phyloP scores from a whole-genome alignment of 2,113 vertebrate species.

The Lipotes vexillifer region DNA sequence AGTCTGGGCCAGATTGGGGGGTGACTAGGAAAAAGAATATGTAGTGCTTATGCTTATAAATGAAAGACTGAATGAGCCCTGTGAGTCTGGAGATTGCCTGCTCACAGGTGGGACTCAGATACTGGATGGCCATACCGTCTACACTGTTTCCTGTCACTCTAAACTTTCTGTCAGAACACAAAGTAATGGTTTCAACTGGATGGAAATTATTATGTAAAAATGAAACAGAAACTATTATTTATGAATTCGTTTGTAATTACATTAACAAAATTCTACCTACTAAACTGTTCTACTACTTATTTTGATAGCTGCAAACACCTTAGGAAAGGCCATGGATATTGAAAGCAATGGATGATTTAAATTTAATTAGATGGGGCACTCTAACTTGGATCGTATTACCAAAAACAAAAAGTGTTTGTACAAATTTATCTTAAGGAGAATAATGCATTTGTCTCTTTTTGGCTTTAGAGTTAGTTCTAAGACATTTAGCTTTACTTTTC shows the following conservation, averaged over 20 bases:
- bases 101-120: too few relatives aligned
- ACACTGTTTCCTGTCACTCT: background rate
- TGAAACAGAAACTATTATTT: background rate
- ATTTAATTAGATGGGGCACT: background rate
- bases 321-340: background rate
- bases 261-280: background rate
- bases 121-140: too few relatives aligned
- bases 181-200: background rate
- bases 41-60: background rate
- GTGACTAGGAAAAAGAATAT: background rate
- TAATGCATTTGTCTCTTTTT: background rate
- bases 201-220: background rate
- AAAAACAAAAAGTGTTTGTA: background rate
- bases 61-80: background rate
- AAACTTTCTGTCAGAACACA: background rate
- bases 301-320: background rate
- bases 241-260: background rate
- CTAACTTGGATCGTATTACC: background rate
- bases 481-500: background rate
- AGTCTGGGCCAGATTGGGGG: rapidly evolving
- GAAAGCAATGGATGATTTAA: background rate
- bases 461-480: background rate
- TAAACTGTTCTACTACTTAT: background rate
- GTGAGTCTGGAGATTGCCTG: background rate
- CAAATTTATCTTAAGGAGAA: background rate